A percentile compares a stretch with the other conserved stretches of the same genome.
Evolutionary conservation across 1,140 invertebrate species (phyloP).

Genomic region (Antheraea pernyi): DNA sequence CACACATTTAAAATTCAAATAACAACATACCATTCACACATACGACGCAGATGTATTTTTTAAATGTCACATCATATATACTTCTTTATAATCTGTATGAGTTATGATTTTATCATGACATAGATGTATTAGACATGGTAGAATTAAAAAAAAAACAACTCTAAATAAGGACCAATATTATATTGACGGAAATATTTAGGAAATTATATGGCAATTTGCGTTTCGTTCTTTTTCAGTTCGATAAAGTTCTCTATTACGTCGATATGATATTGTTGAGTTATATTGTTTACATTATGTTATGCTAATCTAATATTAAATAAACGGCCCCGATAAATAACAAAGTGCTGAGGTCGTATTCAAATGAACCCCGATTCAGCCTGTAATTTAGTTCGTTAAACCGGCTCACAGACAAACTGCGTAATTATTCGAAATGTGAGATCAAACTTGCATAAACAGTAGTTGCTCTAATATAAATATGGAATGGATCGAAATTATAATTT

Average conservation of each 20-base stretch:
- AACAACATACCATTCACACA: slow-evolving; percentile 15
- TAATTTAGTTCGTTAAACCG: slow-evolving; percentile 27
- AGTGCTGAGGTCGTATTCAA: slow-evolving; percentile 41
- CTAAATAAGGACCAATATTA: too few species aligned
- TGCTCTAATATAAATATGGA: slow-evolving; percentile 8
- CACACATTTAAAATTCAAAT: slow-evolving; percentile 39
- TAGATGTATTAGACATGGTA: neutral
- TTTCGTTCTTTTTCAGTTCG: neutral
- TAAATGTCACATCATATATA: neutral
- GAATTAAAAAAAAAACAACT: too few species aligned
- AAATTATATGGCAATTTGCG: too few species aligned
- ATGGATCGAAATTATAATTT: slow-evolving; percentile 1
- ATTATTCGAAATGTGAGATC: slow-evolving; percentile 10
- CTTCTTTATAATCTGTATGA: neutral
- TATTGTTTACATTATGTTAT: neutral
- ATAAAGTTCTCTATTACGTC: neutral
- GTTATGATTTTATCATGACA: neutral
- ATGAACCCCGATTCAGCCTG: slow-evolving; percentile 24
- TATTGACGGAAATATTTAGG: too few species aligned
- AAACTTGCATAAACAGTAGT: slow-evolving; percentile 5
- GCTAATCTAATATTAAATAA: neutral
- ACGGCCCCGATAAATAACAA: slow-evolving; percentile 12
- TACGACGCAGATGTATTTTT: neutral
- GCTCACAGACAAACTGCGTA: neutral
- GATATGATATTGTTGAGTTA: neutral